These are phyloP conservation scores for Metalampra italica DNA, from an alignment of 2,888 invertebrate species.

Conservation along the genomic window DNA sequence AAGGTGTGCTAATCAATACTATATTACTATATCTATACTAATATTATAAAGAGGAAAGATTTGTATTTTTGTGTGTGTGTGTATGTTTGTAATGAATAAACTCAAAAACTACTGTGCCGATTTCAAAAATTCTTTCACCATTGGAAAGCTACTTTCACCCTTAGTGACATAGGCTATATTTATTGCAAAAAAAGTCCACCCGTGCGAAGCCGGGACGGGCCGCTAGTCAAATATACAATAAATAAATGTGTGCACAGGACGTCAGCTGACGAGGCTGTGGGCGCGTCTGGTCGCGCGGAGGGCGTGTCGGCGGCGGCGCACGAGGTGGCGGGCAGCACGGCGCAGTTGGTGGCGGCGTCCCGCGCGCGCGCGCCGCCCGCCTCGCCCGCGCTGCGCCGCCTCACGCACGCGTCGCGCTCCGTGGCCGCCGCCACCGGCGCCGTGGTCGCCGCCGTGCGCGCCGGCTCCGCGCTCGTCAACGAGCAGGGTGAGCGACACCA, in stretches of 20 bases:
- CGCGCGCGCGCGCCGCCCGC: slow-evolving; percentile 95
- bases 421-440: slow-evolving; percentile 95
- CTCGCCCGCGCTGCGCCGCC: slow-evolving; percentile 86
- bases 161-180: no score
- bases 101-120: no score
- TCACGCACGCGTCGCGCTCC: slow-evolving; percentile 90
- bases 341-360: slow-evolving; percentile 97
- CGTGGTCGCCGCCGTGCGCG: slow-evolving; percentile 96
- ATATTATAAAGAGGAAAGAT: no score
- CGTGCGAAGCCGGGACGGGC: no score
- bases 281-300: slow-evolving; percentile 91
- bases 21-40: no score
- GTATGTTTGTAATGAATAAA: no score
- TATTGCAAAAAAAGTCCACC: no score
- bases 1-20: no score
- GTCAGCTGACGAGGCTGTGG: slow-evolving; percentile 95
- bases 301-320: slow-evolving; percentile 97
- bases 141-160: no score
- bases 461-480: slow-evolving; percentile 90
- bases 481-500: slow-evolving; percentile 80
- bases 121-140: no score
- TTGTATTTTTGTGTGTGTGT: no score
- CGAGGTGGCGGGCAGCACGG: slow-evolving; percentile 95
- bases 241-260: slow-evolving; percentile 72
- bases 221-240: no score